Evolutionary conservation across 2,888 invertebrate genomes (phyloP), one percentile per base, ranked within the genome.

Genomic region (Athalia rosae): DNA sequence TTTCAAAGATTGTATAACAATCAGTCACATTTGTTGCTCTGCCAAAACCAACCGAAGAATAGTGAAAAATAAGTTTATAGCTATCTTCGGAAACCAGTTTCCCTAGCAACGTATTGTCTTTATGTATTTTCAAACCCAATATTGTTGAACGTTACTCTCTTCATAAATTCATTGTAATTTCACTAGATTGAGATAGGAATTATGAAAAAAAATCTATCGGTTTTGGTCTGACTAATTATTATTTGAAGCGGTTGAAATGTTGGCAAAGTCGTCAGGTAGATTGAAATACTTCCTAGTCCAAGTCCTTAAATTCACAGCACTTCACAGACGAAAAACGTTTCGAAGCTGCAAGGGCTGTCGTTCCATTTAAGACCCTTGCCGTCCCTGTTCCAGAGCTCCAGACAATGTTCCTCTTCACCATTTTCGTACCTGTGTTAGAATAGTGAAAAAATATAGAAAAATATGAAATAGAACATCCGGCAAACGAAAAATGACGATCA

Each of bases 311-410:
- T 79, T 89, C 88, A 89, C 82, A 93, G 93, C 82, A 96, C 95
- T 93, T 97, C 97, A 89, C 97, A 97, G 77, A 97, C 95, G 90
- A 97, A 97, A 91, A 93, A 97, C 1, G 97, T 97, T 91, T 97
- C 97, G 86, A 97, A 97, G 80, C 96, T 97, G 90, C 97, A 97
- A 0, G 97, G 97, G 0, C 97, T 96, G 89, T 97, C 97, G 90
- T 97, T 97, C 97, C 97, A 97, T 87, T 96, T 97, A 11, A 97
- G 91, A 0, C 97, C 97, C 88, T 97, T 97, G 80, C 96, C 97
- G 87, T 97, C 97, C 81, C 97, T 92, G 91, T 97, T 95, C 97
- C 97, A 97, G 41, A 97, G 91, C 88, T 97, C 97, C 81, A 97
- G 88, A 84, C 97, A 97, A 90, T 97, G 97, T 88, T 97, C 97